Evolutionary conservation across 2,113 vertebrate species (phyloP).

Genomic region (Hemiprocne comata): DNA sequence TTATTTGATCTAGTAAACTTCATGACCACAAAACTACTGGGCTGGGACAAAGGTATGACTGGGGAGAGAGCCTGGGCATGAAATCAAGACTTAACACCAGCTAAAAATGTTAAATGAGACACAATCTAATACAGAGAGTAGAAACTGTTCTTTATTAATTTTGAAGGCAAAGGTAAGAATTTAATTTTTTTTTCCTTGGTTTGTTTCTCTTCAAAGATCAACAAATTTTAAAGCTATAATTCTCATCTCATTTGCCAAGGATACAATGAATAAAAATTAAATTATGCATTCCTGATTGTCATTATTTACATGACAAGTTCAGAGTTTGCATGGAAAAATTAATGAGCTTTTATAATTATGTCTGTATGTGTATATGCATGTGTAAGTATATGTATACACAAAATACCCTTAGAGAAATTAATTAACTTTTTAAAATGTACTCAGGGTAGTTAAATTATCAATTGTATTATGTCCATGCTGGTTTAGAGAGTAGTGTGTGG

Average conservation of each 20-base stretch:
- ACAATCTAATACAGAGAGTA: neutral
- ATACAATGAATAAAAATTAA: neutral
- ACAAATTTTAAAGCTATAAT: neutral
- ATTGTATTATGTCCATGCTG: neutral
- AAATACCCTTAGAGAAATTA: neutral
- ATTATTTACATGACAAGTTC: neutral
- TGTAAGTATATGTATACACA: neutral
- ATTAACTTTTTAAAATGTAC: neutral
- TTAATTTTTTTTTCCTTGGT: neutral
- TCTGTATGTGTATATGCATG: fast-evolving
- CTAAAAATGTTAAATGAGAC: neutral
- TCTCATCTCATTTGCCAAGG: neutral
- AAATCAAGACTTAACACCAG: neutral
- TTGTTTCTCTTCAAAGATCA: neutral
- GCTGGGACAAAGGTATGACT: neutral
- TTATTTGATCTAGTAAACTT: neutral
- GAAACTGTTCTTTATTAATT: neutral
- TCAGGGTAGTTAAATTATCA: neutral
- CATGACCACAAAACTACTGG: neutral
- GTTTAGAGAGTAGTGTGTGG: neutral
- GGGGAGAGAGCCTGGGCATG: neutral
- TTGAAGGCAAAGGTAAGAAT: neutral
- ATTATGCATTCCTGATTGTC: neutral
- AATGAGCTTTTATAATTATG: neutral
- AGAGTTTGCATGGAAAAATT: neutral